A percentile compares a stretch with the other conserved stretches of the same genome.
Conservation (phyloP, 2,113 vertebrate species). For the Zingel zingel region DNA sequence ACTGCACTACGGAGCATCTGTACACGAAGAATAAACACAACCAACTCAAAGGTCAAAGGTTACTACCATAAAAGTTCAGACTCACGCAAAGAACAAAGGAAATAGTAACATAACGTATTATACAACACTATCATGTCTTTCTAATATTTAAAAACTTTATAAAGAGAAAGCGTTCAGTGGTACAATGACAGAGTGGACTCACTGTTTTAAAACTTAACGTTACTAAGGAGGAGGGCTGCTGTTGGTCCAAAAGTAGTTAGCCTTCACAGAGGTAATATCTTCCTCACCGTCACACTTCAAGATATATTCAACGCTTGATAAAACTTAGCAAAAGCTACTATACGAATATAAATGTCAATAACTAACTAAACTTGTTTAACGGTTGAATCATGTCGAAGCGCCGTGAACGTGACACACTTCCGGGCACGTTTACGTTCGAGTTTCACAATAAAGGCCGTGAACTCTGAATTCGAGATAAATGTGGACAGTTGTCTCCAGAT, state of each 20-base stretch:
- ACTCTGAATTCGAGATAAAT: not conserved
- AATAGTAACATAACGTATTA: too few species aligned
- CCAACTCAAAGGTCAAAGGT: constrained; percentile 70
- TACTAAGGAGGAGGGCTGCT: not conserved
- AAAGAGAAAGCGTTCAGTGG: too few species aligned
- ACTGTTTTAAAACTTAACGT: constrained; percentile 35
- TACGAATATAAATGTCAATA: not conserved
- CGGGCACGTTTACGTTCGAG: not conserved
- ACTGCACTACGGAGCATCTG: constrained; percentile 56
- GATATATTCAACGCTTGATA: not conserved
- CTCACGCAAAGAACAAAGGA: not conserved
- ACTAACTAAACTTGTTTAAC: constrained; percentile 32
- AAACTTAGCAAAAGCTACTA: not conserved
- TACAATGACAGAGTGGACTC: constrained; percentile 2
- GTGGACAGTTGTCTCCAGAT: not conserved
- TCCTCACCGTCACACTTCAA: not conserved
- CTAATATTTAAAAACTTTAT: not conserved
- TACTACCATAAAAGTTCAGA: not conserved
- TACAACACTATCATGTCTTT: not conserved
- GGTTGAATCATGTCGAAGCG: not conserved
- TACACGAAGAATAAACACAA: not conserved
- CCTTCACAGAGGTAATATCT: not conserved
- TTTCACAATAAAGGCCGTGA: constrained; percentile 60
- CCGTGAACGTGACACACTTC: constrained; percentile 47
- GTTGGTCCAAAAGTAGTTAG: constrained; percentile 5